A percentile compares a stretch with the other conserved stretches of the same genome.
phyloP scores from a whole-genome alignment of 2,888 invertebrate genomes.

The Schizaphis graminum region DNA sequence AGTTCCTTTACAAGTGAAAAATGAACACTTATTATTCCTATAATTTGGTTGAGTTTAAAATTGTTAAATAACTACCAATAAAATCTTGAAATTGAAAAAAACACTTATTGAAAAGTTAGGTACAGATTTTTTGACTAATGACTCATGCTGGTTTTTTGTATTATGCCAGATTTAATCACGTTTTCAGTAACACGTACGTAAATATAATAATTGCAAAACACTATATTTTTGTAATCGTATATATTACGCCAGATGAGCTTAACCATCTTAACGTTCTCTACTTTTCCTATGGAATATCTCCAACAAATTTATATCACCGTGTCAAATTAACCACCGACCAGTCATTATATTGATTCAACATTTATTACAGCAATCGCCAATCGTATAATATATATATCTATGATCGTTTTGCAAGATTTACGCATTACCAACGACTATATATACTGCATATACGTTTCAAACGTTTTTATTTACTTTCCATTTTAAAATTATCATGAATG shows the following conservation, averaged over 20 bases:
- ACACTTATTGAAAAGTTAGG: background rate
- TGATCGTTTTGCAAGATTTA: background rate
- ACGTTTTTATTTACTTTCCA: background rate
- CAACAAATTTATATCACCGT: background rate
- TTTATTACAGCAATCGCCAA: background rate
- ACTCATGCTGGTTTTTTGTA: background rate
- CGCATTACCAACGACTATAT: background rate
- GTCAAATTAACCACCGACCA: background rate
- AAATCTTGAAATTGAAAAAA: background rate
- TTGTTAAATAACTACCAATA: background rate
- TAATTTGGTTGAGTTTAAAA: background rate
- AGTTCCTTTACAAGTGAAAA: background rate
- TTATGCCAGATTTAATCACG: background rate
- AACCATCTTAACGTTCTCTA: background rate
- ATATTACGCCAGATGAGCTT: background rate
- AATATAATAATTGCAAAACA: background rate
- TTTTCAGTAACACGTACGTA: background rate
- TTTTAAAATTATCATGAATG: conserved; percentile 15
- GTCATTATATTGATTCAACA: background rate
- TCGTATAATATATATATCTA: background rate
- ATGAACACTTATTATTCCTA: background rate
- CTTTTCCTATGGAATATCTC: background rate
- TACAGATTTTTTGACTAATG: background rate
- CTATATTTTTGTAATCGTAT: background rate
- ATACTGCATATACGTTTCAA: background rate